Percentiles rank a stretch among this genome's conserved stretches.
phyloP scores from a whole-genome alignment of 2,113 vertebrate species.

The Vombatus ursinus region DNA sequence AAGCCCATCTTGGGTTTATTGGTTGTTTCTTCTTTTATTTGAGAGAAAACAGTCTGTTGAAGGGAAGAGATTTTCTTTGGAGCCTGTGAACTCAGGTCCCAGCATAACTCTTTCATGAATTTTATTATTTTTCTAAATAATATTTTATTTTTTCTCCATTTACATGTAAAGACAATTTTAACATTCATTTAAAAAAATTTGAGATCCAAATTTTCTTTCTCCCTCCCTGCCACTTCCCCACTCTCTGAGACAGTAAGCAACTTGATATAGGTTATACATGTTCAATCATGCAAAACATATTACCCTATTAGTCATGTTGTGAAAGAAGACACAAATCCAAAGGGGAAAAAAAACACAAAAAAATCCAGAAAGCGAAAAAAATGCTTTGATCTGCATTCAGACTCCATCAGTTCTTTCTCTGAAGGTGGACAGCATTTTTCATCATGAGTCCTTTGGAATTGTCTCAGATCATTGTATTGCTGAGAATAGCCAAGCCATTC shows the following conservation, averaged over 20 bases:
- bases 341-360: no score
- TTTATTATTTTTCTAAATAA: not conserved
- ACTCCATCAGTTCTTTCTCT: no score
- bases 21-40: no score
- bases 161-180: not conserved
- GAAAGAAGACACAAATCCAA: not conserved
- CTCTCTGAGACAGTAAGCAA: not conserved
- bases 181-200: not conserved
- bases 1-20: not conserved
- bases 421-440: no score
- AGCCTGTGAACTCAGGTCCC: no score
- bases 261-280: not conserved
- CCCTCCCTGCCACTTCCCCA: not conserved
- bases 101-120: not conserved
- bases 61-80: no score
- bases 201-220: not conserved
- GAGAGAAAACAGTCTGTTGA: not conserved
- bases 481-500: no score
- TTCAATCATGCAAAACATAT: not conserved
- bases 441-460: no score
- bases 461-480: no score
- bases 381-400: no score
- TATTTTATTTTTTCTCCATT: not conserved
- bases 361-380: no score
- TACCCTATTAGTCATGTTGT: not conserved